These are phyloP conservation scores for Drosophila funebris DNA, from an alignment of 1,140 invertebrate genomes.

Conservation along the genomic window DNA sequence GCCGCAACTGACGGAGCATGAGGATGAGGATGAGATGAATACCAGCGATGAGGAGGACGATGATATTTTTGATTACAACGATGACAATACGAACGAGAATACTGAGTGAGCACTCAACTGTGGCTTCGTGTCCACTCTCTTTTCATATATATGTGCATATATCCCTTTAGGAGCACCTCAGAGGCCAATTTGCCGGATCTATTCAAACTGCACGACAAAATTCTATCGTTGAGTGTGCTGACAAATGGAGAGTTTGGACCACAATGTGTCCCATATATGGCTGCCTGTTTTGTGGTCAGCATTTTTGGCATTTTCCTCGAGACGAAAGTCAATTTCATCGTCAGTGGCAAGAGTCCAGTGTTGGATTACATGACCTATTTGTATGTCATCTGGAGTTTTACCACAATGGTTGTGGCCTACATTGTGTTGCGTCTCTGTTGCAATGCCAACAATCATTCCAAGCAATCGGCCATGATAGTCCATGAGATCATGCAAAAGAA, in stretches of 20 bases:
- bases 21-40: slow-evolving; percentile 61
- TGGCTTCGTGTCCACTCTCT: not conserved
- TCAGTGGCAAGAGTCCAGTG: slow-evolving; percentile 62
- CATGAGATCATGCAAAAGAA: slow-evolving; percentile 84
- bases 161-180: slow-evolving; percentile 54
- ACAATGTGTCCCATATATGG: slow-evolving; percentile 80
- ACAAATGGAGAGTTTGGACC: slow-evolving; percentile 78
- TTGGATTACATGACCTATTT: slow-evolving; percentile 70
- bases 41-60: slow-evolving; percentile 67
- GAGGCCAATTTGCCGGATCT: slow-evolving; percentile 73
- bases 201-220: slow-evolving; percentile 79
- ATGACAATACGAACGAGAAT: slow-evolving; percentile 52
- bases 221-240: slow-evolving; percentile 71
- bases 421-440: slow-evolving; percentile 76
- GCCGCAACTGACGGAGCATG: slow-evolving; percentile 22
- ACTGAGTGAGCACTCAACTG: slow-evolving; percentile 40
- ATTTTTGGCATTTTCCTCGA: slow-evolving; percentile 82
- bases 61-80: slow-evolving; percentile 72
- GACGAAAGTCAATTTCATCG: slow-evolving; percentile 80
- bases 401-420: slow-evolving; percentile 78
- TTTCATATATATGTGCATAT: not conserved
- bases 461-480: slow-evolving; percentile 81
- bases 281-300: slow-evolving; percentile 76
- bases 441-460: slow-evolving; percentile 77
- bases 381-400: slow-evolving; percentile 77